Conservation (phyloP, 2,888 invertebrate species). For the Ormyrus pomaceus region DNA sequence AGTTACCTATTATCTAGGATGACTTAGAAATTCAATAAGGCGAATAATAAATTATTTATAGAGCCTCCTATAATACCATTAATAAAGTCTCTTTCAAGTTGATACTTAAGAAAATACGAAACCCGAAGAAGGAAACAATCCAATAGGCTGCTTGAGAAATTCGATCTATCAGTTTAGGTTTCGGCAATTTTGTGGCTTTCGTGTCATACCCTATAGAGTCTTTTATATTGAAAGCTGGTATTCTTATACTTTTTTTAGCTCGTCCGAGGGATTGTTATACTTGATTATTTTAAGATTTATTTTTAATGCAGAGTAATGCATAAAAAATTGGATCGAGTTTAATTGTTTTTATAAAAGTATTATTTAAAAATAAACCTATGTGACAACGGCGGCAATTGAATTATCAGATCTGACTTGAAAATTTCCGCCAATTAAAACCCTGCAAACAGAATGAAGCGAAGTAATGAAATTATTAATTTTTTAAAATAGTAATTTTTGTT, state of each 20-base stretch:
- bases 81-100: constrained; percentile 37
- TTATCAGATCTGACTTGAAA: no score
- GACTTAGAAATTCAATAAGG: neutral
- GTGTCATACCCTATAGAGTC: constrained; percentile 12
- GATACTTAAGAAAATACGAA: constrained; percentile 50
- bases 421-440: no score
- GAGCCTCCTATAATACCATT: constrained; percentile 1
- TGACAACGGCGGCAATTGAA: no score
- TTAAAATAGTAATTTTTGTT: no score
- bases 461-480: no score
- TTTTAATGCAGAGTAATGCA: neutral
- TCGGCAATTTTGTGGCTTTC: constrained; percentile 53
- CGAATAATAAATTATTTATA: constrained; percentile 13
- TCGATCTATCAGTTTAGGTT: constrained; percentile 51
- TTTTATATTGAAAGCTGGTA: constrained; percentile 40
- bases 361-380: no score
- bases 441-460: no score
- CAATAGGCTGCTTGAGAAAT: constrained; percentile 49
- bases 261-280: neutral
- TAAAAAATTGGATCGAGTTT: no score
- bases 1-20: neutral
- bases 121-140: constrained; percentile 50
- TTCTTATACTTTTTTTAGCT: constrained; percentile 23
- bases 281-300: constrained; percentile 16
- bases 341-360: no score